These are phyloP conservation scores for Drosophila ohnishii DNA, from an alignment of 1,140 invertebrate species.

Conservation along the genomic window DNA sequence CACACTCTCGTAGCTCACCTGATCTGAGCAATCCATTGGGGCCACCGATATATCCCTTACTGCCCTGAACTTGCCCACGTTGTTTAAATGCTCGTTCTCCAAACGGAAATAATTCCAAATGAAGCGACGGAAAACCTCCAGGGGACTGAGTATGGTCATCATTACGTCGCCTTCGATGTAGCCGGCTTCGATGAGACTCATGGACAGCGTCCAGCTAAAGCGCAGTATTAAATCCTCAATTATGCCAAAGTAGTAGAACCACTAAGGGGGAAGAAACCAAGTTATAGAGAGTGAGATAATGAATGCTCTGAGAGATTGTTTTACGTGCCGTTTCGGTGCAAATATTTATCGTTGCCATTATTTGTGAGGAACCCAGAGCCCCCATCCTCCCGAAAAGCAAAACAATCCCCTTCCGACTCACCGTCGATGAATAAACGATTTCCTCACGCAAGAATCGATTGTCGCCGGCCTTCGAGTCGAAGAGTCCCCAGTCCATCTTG, in stretches of 20 bases:
- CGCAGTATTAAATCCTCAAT: conserved; percentile 96
- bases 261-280: conserved; percentile 75
- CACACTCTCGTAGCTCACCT: conserved; percentile 71
- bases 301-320: conserved; percentile 67
- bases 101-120: conserved; percentile 97
- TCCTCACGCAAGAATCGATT: conserved; percentile 91
- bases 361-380: conserved; percentile 9
- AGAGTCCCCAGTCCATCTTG: conserved; percentile 99
- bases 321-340: conserved; percentile 67
- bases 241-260: conserved; percentile 98
- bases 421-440: conserved; percentile 90
- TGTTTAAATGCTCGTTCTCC: conserved; percentile 97
- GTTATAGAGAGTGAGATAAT: conserved; percentile 39
- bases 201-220: conserved; percentile 91
- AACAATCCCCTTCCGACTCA: conserved; percentile 70
- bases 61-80: conserved; percentile 96
- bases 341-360: conserved; percentile 77
- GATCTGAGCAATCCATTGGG: conserved; percentile 91
- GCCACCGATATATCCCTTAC: conserved; percentile 95
- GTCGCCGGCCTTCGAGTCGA: conserved; percentile 92
- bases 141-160: conserved; percentile 89
- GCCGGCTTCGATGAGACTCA: conserved; percentile 90
- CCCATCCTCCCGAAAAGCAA: not conserved
- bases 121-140: conserved; percentile 94
- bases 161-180: conserved; percentile 90